These are phyloP conservation scores for Drosophila mimetica DNA, from an alignment of 2,888 invertebrate species.

Conservation along the genomic window DNA sequence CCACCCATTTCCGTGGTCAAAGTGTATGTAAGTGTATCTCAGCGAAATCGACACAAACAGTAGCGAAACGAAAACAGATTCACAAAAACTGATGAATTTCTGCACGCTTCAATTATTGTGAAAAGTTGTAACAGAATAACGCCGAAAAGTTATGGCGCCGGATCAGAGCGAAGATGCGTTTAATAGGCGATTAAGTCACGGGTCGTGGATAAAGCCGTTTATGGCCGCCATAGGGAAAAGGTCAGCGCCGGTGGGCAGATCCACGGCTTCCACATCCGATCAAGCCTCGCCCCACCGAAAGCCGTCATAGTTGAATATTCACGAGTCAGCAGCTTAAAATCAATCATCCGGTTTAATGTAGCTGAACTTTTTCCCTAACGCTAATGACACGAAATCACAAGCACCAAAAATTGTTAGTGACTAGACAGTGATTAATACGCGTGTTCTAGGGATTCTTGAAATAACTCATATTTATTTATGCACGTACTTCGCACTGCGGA, in stretches of 20 bases:
- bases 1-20: constrained; percentile 53
- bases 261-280: not conserved
- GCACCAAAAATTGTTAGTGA: constrained; percentile 19
- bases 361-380: constrained; percentile 61
- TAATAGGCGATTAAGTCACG: constrained; percentile 59
- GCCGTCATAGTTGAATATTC: constrained; percentile 9
- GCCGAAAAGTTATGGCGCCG: constrained; percentile 44
- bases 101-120: constrained; percentile 72
- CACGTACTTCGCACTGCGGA: constrained; percentile 7
- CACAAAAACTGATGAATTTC: constrained; percentile 49
- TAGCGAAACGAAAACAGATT: constrained; percentile 16
- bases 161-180: constrained; percentile 40
- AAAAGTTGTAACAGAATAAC: constrained; percentile 60
- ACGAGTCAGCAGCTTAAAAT: constrained; percentile 25
- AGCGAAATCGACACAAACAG: constrained; percentile 18
- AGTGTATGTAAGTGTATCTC: constrained; percentile 32
- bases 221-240: constrained; percentile 38
- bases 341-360: constrained; percentile 69
- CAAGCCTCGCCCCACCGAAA: constrained; percentile 6
- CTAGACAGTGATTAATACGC: constrained; percentile 18
- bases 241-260: constrained; percentile 17
- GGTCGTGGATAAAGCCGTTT: constrained; percentile 44
- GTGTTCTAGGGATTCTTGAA: constrained; percentile 10
- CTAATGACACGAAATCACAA: constrained; percentile 29
- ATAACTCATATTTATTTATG: constrained; percentile 1